Conservation (phyloP, 2,888 invertebrate genomes). For the Nomada lathburiana region DNA sequence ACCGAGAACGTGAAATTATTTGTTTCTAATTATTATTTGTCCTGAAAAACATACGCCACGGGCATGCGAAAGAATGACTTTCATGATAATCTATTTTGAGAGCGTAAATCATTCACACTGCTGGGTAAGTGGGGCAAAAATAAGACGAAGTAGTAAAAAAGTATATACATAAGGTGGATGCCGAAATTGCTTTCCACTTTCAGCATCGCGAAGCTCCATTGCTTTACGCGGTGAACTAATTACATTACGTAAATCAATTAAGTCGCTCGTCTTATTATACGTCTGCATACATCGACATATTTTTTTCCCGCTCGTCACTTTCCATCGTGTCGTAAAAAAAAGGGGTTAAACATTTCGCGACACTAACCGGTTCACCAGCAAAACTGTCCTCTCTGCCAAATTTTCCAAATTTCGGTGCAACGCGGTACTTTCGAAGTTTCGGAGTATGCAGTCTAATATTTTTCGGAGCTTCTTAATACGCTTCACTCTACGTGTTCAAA, state of each 20-base stretch:
- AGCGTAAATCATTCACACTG: slow-evolving; percentile 44
- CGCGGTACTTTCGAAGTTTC: too few relatives aligned
- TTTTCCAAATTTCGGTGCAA: too few relatives aligned
- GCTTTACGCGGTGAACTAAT: slow-evolving; percentile 9
- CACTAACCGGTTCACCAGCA: too few relatives aligned
- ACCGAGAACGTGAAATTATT: neutral
- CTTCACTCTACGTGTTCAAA: too few relatives aligned
- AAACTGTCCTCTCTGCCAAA: too few relatives aligned
- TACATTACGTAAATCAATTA: slow-evolving; percentile 40
- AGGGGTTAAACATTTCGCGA: too few relatives aligned
- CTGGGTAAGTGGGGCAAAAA: slow-evolving; percentile 46
- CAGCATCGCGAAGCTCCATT: slow-evolving; percentile 20
- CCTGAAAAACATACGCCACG: neutral
- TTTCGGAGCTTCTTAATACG: too few relatives aligned
- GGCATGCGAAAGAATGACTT: slow-evolving; percentile 23
- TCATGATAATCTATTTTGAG: slow-evolving; percentile 42
- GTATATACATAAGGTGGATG: slow-evolving; percentile 21
- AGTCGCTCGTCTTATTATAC: neutral
- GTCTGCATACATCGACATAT: neutral
- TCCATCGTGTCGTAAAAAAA: neutral
- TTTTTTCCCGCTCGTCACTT: neutral
- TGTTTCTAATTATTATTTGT: neutral
- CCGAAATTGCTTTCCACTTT: slow-evolving; percentile 52
- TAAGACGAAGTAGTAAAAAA: slow-evolving; percentile 37
- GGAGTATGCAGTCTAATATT: too few relatives aligned